Base-by-base conservation (phyloP, 2,797 vertebrate genomes). In the Aplochiton taeniatus region DNA sequence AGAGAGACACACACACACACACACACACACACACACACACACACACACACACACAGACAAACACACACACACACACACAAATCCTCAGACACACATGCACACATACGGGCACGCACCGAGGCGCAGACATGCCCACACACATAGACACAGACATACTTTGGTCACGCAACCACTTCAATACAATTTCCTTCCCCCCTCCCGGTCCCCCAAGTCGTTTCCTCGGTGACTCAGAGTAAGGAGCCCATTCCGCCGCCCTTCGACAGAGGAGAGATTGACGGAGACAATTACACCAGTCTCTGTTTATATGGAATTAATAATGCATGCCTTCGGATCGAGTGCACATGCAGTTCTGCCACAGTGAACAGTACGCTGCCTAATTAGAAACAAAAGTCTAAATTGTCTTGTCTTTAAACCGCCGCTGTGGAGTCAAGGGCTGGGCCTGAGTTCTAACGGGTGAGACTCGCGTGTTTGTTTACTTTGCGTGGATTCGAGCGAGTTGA, bases 301-400 rank as follows among this genome's bases (percentile, higher is more conserved):
- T 87, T 85, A 72, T 85, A 72, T 84, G 76, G 69, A 82, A 85
- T 86, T 87, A 87, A 88, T 86, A 87, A 85, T 84, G 86, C 73
- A 87, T 79, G 78, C 63, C 63, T 79, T 69, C 69, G 58, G 31
- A 44, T 83, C 69, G 68, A 31, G 31, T 31, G 31, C 31, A 70
- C 61, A 66, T 59, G 64, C 31, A 61, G 50, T 31, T 31, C 31
- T 31, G 31, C 31, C 6, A 31, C 2, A 31, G 31, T 31, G 31
- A 31, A 31, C 31, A 31, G 31, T 3, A 31, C 6, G 31, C 31
- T 31, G 31, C 31, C 31, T 3, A 31, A 31, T 31, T 31, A 31
- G 31, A 6, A 6, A 31, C 31, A 31, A 2, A 31, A 31, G n/a
- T 31, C 31, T 31, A 31, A 31, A 31, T 31, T 31, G 31, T 31